These are phyloP conservation scores for Tanypteryx hageni DNA, from an alignment of 2,888 invertebrate species.

Conservation along the genomic window DNA sequence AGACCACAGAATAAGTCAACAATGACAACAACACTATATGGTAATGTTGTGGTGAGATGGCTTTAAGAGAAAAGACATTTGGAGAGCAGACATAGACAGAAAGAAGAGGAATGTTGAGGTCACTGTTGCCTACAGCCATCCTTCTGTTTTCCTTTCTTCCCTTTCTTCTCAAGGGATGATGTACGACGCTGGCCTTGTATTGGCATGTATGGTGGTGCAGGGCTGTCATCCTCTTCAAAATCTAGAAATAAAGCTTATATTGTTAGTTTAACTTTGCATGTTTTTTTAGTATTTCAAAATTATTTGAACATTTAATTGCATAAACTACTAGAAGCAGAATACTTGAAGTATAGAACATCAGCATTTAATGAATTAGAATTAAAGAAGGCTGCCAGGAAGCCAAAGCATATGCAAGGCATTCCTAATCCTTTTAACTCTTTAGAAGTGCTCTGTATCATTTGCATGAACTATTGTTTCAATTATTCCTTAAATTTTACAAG, in stretches of 20 bases:
- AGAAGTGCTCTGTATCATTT: too few species aligned
- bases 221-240: conserved; percentile 72
- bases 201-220: conserved; percentile 86
- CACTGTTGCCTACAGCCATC: conserved; percentile 82
- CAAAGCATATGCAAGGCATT: too few species aligned
- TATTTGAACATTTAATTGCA: too few species aligned
- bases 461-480: too few species aligned
- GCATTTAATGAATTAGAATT: not conserved
- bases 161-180: conserved; percentile 80
- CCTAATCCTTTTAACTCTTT: too few species aligned
- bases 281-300: too few species aligned
- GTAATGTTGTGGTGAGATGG: conserved; percentile 30
- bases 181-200: conserved; percentile 85
- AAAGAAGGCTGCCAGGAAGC: too few species aligned
- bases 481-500: too few species aligned
- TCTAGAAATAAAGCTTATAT: conserved; percentile 65
- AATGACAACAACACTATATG: conserved; percentile 48
- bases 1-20: not conserved
- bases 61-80: not conserved
- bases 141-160: conserved; percentile 73
- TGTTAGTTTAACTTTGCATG: not conserved
- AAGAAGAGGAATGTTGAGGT: not conserved
- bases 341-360: not conserved
- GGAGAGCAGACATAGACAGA: not conserved
- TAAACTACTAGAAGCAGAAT: not conserved